Evolutionary conservation across 2,113 vertebrate species (phyloP), one percentile per base, ranked within the genome.

Genomic region (Alethe diademata): DNA sequence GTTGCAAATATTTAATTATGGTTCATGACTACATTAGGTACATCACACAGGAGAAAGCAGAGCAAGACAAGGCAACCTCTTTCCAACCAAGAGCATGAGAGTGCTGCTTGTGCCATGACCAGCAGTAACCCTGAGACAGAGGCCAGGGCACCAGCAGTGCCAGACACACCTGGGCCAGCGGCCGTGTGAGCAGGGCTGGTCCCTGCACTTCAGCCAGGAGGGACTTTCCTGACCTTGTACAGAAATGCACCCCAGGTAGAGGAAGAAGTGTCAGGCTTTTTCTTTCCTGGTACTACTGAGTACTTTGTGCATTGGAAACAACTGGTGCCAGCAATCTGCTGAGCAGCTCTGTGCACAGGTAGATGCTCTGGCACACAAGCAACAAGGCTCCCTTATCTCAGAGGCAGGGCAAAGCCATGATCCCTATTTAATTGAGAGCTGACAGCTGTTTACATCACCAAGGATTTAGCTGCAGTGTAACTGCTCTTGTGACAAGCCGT

Each of bases 391-490:
- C 2, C 78, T 74, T 74, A 73, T 57, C 80, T 58, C 47, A 58
- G 53, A 88, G 78, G 73, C 12, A 38, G 51, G 78, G 85, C 50
- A 86, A 69, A 48, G n/a, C 12, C 48, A 47, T 0, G 23, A 89
- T 83, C 78, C 42, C 54, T 9, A 12, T 50, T 90, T 90, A 94
- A 95, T 38, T 76, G 90, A 90, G 88, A 88, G 90, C 79, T 93
- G 95, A 94, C 82, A 94, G 95, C 92, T 88, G 65, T 47, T 90
- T 76, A 85, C 76, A 76, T 74, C 92, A 80, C 50, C 38, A 17
- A 94, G 90, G 86, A 79, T 91, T 86, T 45, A 91, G 73, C 75
- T 51, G 82, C 84, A 78, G 71, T 28, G 60, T 64, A 84, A 66
- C 94, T 75, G 87, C 94, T 93, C 76, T 57, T 69, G 57, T 19